Base-by-base conservation (phyloP, 1,140 invertebrate genomes). In the Cecropterus lyciades region DNA sequence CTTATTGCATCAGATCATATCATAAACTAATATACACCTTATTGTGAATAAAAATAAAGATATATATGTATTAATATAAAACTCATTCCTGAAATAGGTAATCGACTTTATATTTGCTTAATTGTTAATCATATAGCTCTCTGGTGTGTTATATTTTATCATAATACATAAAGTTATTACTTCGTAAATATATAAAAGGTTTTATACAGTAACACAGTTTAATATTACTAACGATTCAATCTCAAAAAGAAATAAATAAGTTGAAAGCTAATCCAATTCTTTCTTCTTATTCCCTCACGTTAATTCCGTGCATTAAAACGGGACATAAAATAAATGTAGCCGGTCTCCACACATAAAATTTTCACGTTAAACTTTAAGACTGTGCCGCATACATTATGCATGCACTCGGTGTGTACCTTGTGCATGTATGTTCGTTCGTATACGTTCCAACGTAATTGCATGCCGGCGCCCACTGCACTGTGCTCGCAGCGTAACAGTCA, bases 291-390 rank as follows among this genome's bases (percentile, higher is more conserved):
- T 40, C 37, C 10, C 6, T 37, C 52, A 16, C 27, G 45, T 60
- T 60, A 60, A 60, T 60, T 48, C 43, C 24, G 43, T 20, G 24
- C 56, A 48, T 60, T 60, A 60, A 60, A 60, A 60, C 45, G 27
- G 57, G 24, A 48, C 57, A 20, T 60, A 60, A 62, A 49, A 51
- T 62, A 62, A 62, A 51, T 49, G 59, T 37, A 62, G 45, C 16
- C 30, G 30, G 57, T 62, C 57, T 37, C 20, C n/a, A n/a, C 57
- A 37, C 59, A 62, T 62, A 62, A 62, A 62, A 62, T 51, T 62
- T 62, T 62, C 59, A 62, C 59, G 46, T 62, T 51, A 62, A 62
- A 62, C 30, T 60, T 48, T 48, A 60, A 60, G 57, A 60, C 45
- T 60, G 45, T 49, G 45, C 14, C 43, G 27, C 57, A 60, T 60